Base-by-base conservation (phyloP, 2,113 vertebrate species). In the Plotosus lineatus region DNA sequence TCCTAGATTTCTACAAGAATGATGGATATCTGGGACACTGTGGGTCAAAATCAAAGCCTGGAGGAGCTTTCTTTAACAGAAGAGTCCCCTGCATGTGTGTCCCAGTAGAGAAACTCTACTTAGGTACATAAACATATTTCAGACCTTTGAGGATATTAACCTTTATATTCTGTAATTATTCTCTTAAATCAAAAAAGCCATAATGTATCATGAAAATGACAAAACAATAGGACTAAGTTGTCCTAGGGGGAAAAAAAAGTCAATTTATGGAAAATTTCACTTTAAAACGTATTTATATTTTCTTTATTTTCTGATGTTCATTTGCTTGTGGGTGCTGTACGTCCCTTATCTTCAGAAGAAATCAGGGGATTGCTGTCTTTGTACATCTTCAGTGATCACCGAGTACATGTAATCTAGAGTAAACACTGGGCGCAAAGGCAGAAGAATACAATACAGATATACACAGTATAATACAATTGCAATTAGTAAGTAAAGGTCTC, bases 41-140 rank as follows among this genome's bases (percentile, higher is more conserved):
- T 33, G 21, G 53, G 66, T 80, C 51, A 60, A 72, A 72, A 69
- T 80, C 66, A 58, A 80, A 58, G 78, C 78, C 78, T 60, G 51
- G 26, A 80, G 66, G 65, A 44, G 53, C 53, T 60, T 60, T 31
- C 17, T 58, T 71, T 33, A 72, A 71, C n/a, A 36, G 53, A 72
- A 58, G 28, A 17, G 66, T 55, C 66, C 33, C 36, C 26, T 15
- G 50, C 60, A 10, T 60, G 66, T 46, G 10, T 48, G 38, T 72
- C 53, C 53, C 78, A 15, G 6, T 44, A 48, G 38, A 23, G 53
- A 72, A 28, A 48, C 40, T n/a, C 66, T 56, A 73, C 42, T 60
- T 50, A 31, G 56, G 46, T 50, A 63, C 44, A 33, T 63, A 63
- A 26, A 31, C 28, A 33, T 46, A 48, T 50, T 46, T 14, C 21